Percentiles rank a stretch among this genome's conserved stretches.
Conservation (phyloP, 2,113 vertebrate species). For the Apodemus speciosus region DNA sequence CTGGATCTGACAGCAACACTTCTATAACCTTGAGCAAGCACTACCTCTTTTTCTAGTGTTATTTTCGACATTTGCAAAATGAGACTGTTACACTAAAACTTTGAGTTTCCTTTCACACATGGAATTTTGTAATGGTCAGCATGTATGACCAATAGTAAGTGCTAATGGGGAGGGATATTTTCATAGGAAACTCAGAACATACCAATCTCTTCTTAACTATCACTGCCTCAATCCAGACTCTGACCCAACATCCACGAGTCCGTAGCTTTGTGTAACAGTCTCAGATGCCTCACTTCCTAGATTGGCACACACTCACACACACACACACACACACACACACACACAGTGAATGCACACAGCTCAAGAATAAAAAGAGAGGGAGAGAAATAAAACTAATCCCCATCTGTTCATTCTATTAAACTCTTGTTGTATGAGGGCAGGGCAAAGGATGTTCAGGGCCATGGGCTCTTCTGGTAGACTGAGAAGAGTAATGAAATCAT, state of each 20-base stretch:
- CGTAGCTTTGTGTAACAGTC: neutral
- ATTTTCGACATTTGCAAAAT: conserved; percentile 27
- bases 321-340: neutral
- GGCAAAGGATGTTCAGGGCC: neutral
- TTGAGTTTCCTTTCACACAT: neutral
- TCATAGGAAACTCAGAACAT: neutral
- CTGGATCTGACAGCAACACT: neutral
- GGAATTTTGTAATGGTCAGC: neutral
- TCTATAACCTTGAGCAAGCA: neutral
- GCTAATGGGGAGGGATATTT: neutral
- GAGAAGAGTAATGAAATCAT: conserved; percentile 37
- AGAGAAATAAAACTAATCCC: neutral
- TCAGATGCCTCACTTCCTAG: conserved; percentile 15
- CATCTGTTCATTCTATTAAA: conserved; percentile 12
- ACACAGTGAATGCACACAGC: conserved; percentile 13
- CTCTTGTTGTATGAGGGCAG: neutral
- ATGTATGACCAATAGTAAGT: neutral
- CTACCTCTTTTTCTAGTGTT: neutral
- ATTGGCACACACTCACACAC: neutral
- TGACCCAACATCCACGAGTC: neutral
- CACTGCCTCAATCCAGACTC: neutral
- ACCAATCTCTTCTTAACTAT: neutral
- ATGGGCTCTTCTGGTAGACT: neutral
- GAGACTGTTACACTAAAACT: neutral
- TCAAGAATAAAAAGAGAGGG: neutral